Conservation (phyloP, 2,113 vertebrate species). For the Ivindomyrus marchei region DNA sequence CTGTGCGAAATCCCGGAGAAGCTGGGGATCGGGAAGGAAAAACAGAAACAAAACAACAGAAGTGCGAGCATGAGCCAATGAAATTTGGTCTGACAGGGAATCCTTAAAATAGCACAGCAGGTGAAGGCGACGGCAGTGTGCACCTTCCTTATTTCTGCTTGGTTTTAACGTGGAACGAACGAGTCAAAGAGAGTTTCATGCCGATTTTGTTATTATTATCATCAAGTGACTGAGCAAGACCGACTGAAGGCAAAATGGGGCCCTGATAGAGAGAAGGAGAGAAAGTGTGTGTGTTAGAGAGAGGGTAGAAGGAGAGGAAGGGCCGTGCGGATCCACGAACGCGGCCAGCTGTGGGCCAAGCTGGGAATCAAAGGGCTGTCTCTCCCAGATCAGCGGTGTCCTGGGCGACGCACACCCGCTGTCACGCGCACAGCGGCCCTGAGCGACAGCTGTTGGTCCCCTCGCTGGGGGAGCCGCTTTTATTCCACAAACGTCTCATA, state of each 20-base stretch:
- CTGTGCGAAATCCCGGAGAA: conserved; percentile 8
- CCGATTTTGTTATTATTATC: neutral
- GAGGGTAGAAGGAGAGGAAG: neutral
- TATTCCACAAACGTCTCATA: neutral
- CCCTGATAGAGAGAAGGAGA: neutral
- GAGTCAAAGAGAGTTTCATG: neutral
- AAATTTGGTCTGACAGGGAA: neutral
- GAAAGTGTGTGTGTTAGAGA: neutral
- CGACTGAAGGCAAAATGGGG: neutral
- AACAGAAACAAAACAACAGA: neutral
- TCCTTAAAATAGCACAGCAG: neutral
- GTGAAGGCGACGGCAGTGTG: neutral
- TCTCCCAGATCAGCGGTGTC: neutral
- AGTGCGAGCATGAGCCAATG: neutral
- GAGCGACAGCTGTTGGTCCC: conserved; percentile 13
- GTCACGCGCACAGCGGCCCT: neutral
- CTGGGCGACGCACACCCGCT: neutral
- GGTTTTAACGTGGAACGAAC: neutral
- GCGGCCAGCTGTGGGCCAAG: neutral
- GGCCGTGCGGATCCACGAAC: neutral
- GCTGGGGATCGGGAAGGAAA: neutral
- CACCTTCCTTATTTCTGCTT: neutral
- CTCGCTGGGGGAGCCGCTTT: neutral
- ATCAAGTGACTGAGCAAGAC: neutral
- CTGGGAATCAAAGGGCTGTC: neutral